Conservation (phyloP, 2,113 vertebrate genomes). For the Tapirus terrestris region DNA sequence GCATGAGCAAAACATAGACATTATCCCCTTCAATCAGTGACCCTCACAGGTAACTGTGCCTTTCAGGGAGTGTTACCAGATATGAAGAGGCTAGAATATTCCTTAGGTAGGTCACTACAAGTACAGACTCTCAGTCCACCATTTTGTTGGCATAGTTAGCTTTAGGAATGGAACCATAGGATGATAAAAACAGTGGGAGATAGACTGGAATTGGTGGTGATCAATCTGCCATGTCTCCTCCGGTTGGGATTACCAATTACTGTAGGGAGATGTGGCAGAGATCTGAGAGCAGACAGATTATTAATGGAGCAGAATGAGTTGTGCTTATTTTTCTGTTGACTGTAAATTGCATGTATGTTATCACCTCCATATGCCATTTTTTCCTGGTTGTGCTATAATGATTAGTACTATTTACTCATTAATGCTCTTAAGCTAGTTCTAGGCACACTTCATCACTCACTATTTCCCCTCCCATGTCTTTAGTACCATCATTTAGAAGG, state of each 20-base stretch:
- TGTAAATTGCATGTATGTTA: neutral
- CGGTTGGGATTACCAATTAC: neutral
- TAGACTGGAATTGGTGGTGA: too few species aligned
- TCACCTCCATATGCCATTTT: neutral
- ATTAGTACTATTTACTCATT: too few species aligned
- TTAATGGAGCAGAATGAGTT: neutral
- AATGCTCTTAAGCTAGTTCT: neutral
- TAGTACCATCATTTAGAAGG: neutral
- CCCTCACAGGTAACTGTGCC: too few species aligned
- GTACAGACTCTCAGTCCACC: too few species aligned
- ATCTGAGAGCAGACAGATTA: neutral
- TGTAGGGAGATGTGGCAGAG: neutral
- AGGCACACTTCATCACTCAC: neutral
- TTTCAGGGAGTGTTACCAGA: too few species aligned
- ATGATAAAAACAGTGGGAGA: too few species aligned
- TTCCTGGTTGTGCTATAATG: neutral
- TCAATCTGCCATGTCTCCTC: neutral
- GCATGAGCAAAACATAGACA: too few species aligned
- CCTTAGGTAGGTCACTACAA: too few species aligned
- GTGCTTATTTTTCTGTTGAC: neutral
- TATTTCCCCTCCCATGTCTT: neutral
- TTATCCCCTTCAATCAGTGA: too few species aligned
- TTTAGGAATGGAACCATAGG: too few species aligned
- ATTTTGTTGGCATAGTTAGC: too few species aligned
- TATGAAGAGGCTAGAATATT: too few species aligned